Evolutionary conservation across 2,888 invertebrate genomes (phyloP).

Genomic region (Cheilosia variabilis): DNA sequence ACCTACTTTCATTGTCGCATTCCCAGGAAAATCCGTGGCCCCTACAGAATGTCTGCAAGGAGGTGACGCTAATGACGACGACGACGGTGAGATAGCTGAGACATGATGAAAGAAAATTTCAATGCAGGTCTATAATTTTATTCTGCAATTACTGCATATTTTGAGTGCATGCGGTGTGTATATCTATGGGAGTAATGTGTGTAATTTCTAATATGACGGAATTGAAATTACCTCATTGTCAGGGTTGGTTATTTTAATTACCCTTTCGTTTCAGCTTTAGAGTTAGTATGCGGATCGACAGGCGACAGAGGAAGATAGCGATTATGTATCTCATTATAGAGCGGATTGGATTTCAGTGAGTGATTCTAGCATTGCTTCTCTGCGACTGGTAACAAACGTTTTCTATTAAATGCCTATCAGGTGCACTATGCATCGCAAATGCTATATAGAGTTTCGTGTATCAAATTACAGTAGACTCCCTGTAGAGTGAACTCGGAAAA

Average conservation of each 20-base stretch:
- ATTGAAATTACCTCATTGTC: conserved; percentile 70
- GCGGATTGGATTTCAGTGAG: background rate
- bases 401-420: no score
- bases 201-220: conserved; percentile 63
- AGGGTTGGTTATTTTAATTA: conserved; percentile 49
- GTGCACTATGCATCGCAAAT: no score
- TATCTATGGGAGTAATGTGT: conserved; percentile 29
- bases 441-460: no score
- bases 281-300: background rate
- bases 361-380: no score
- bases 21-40: conserved; percentile 52
- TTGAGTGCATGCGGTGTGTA: conserved; percentile 26
- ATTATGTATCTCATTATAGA: background rate
- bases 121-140: conserved; percentile 66
- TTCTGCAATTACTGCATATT: conserved; percentile 66
- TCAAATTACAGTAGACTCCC: no score
- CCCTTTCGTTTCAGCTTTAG: background rate
- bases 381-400: no score
- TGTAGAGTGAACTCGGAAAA: no score
- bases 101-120: conserved; percentile 61
- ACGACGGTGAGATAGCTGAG: conserved; percentile 45
- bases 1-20: conserved; percentile 71
- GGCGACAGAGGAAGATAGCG: background rate
- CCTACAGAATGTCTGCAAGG: conserved; percentile 17
- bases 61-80: conserved; percentile 27